Conservation (phyloP, 1,140 invertebrate genomes). For the Hyphantria cunea region DNA sequence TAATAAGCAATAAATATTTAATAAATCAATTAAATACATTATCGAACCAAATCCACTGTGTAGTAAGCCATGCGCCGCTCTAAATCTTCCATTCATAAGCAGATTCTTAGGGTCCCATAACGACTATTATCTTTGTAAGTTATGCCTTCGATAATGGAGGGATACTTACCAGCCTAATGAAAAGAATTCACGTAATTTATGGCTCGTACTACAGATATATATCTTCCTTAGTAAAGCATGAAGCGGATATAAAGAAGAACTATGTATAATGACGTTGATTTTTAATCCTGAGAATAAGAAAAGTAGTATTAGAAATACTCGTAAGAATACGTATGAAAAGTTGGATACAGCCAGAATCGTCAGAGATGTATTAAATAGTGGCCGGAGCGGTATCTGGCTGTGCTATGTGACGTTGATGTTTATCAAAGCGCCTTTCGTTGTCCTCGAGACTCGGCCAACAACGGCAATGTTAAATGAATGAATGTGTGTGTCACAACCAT, state of each 20-base stretch:
- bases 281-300: slow-evolving; percentile 21
- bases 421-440: slow-evolving; percentile 42
- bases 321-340: slow-evolving; percentile 36
- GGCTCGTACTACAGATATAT: no score
- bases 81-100: no score
- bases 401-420: slow-evolving; percentile 42
- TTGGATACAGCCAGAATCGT: slow-evolving; percentile 29
- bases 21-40: no score
- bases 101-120: slow-evolving; percentile 15
- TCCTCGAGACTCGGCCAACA: slow-evolving; percentile 40
- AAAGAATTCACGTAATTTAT: no score
- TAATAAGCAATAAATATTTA: no score
- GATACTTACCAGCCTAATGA: no score
- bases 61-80: no score
- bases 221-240: no score
- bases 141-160: slow-evolving; percentile 25
- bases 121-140: slow-evolving; percentile 29
- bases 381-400: slow-evolving; percentile 18
- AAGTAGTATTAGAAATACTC: slow-evolving; percentile 31
- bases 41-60: no score
- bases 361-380: slow-evolving; percentile 40
- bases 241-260: no score
- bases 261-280: no score
- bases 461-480: slow-evolving; percentile 64
- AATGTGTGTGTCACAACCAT: slow-evolving; percentile 50